Percentiles rank a stretch among this genome's conserved stretches.
Evolutionary conservation across 2,888 invertebrate genomes (phyloP).

Genomic region (Acanthosepion lycidas): DNA sequence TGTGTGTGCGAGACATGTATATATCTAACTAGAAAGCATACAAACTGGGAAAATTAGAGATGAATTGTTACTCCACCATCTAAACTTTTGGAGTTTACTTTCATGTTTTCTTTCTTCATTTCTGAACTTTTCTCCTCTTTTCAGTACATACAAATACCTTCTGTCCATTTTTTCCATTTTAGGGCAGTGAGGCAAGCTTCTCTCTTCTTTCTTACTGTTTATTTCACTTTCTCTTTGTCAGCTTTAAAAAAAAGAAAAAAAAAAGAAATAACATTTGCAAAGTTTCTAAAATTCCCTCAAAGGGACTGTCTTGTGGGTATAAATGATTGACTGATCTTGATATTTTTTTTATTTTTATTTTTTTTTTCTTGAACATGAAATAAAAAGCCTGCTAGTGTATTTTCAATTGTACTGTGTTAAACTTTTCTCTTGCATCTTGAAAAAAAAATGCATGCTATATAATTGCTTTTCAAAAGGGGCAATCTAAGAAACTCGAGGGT

Average conservation of each 20-base stretch:
- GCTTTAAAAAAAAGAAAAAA: not conserved
- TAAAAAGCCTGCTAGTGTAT: conserved; percentile 8
- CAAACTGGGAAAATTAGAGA: not conserved
- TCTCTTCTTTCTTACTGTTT: not conserved
- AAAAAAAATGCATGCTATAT: no score
- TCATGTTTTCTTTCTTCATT: not conserved
- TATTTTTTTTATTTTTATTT: not conserved
- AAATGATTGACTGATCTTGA: not conserved
- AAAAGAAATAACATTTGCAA: not conserved
- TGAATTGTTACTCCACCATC: not conserved
- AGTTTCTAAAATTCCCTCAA: not conserved
- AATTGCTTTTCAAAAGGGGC: no score
- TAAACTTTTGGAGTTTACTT: no score
- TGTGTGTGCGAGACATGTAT: not conserved
- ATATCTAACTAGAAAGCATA: not conserved
- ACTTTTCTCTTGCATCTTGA: no score
- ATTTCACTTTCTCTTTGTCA: not conserved
- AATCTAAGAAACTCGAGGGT: no score
- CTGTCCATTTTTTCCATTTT: not conserved
- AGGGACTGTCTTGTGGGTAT: conserved; percentile 3
- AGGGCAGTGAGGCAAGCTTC: not conserved
- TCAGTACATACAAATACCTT: not conserved
- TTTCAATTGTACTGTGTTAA: not conserved
- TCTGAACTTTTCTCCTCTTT: not conserved
- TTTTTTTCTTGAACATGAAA: not conserved